phyloP scores from a whole-genome alignment of 2,888 invertebrate species.

The Elysia crispata region DNA sequence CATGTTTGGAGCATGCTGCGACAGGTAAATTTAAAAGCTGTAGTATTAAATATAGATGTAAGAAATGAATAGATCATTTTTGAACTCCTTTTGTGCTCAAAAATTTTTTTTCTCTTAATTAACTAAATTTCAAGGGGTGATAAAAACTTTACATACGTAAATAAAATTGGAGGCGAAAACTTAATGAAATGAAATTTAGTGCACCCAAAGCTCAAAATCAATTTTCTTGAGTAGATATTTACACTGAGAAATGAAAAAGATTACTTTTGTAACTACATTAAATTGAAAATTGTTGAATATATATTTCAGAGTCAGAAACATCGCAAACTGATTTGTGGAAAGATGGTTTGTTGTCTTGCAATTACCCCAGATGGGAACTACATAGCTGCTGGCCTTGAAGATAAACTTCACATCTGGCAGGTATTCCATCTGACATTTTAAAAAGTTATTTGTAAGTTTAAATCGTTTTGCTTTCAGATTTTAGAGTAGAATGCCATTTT shows the following conservation, averaged over 20 bases:
- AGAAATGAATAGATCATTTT: too few relatives aligned
- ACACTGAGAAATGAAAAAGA: too few relatives aligned
- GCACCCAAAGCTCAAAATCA: too few relatives aligned
- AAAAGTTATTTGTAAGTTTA: too few relatives aligned
- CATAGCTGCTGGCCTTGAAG: conserved; percentile 47
- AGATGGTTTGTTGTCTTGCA: conserved; percentile 37
- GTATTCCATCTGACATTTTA: conserved; percentile 19
- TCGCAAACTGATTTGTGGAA: conserved; percentile 42
- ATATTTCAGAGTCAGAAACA: conserved; percentile 46
- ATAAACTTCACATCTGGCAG: conserved; percentile 49
- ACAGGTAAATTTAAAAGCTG: conserved; percentile 25
- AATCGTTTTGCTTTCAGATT: too few relatives aligned
- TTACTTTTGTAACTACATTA: too few relatives aligned
- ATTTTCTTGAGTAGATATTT: too few relatives aligned
- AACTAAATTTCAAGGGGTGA: background rate
- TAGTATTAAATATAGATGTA: background rate
- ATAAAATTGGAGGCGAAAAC: background rate
- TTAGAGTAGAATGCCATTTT: too few relatives aligned
- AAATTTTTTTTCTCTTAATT: too few relatives aligned
- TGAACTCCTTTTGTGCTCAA: too few relatives aligned
- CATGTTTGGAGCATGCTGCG: conserved; percentile 45
- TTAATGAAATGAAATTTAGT: background rate
- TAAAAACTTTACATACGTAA: background rate
- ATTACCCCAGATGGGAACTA: conserved; percentile 38
- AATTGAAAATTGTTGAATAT: too few relatives aligned